phyloP scores from a whole-genome alignment of 2,797 vertebrate genomes.

The Acanthopagrus latus region DNA sequence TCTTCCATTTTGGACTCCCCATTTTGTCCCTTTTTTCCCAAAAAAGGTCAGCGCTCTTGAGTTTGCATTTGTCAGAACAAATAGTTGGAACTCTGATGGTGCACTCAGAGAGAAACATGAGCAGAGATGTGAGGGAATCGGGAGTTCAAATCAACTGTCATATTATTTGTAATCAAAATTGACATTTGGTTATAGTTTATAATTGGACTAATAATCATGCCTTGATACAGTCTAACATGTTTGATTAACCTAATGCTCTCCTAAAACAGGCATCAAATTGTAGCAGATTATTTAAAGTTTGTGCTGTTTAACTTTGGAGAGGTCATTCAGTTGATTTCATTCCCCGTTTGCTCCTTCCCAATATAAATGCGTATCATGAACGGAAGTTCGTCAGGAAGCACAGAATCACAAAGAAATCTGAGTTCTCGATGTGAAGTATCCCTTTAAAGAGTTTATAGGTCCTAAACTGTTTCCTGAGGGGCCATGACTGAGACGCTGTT shows the following conservation, averaged over 20 bases:
- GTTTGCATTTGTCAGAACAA: constrained; percentile 5
- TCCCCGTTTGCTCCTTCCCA: constrained; percentile 22
- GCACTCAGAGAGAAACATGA: neutral
- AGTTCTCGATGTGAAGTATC: constrained; percentile 62
- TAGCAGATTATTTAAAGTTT: constrained; percentile 41
- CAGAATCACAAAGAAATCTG: constrained; percentile 42
- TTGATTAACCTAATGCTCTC: constrained; percentile 33
- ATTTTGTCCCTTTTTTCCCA: neutral
- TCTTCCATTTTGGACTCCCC: neutral
- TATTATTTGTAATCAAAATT: constrained; percentile 3
- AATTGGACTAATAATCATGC: constrained; percentile 26
- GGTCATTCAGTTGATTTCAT: constrained; percentile 61
- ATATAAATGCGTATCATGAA: constrained; percentile 60
- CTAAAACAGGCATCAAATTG: constrained; percentile 32
- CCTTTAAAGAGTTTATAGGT: constrained; percentile 70
- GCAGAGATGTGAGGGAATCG: neutral
- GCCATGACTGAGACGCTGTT: constrained; percentile 31
- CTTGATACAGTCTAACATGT: constrained; percentile 9
- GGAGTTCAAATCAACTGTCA: neutral
- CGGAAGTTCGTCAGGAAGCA: constrained; percentile 37
- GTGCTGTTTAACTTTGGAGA: constrained; percentile 47
- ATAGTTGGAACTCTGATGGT: neutral
- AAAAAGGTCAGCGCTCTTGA: constrained; percentile 11
- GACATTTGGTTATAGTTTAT: constrained; percentile 15
- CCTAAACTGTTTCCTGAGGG: constrained; percentile 61